Base-by-base conservation (phyloP, 2,888 invertebrate genomes). In the Baronia brevicornis region DNA sequence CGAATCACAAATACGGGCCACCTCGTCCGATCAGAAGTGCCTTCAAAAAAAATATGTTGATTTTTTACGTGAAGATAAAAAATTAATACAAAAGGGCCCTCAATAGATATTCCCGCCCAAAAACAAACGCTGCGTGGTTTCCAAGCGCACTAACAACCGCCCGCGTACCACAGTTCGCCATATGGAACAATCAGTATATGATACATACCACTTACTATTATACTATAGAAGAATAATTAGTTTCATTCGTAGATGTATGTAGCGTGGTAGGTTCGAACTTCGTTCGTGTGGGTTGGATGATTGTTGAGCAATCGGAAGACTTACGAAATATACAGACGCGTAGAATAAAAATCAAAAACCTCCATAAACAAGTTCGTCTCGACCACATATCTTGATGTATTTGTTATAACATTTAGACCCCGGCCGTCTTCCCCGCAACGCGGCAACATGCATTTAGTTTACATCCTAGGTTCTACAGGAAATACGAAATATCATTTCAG, bases 21-120 rank as follows among this genome's bases (percentile, higher is more conserved):
- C 89, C 89, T 91, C 93, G 94, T 94, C 94, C 93, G 93, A 91
- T 91, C 91, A 90, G 90, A 94, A 93, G 94, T 94, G 94, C 94
- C 94, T 94, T 94, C 94, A 91, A 88, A 79, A 92, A 88, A 74
- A 57, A 35, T 18, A 68, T 90, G 88, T 92, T 92, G 90, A 88
- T 90, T 93, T 93, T 93, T 91, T 91, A 91, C 90, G 88, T 90
- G 89, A 89, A 88, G 88, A 84, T 74, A 61, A 85, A 85, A 89
- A 90, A 89, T 87, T 88, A 88, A 88, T 89, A 88, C 58, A 88
- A 89, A 89, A 85, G 90, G 93, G 92, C 93, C 93, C 93, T 91
- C 90, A 91, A 93, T 93, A 94, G 93, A 85, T 91, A 91, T 86
- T 86, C 79, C 84, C 78, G 88, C 90, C 89, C 88, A 88, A 87